These are phyloP conservation scores for Autographa pulchrina DNA, from an alignment of 2,888 invertebrate genomes.

Conservation along the genomic window DNA sequence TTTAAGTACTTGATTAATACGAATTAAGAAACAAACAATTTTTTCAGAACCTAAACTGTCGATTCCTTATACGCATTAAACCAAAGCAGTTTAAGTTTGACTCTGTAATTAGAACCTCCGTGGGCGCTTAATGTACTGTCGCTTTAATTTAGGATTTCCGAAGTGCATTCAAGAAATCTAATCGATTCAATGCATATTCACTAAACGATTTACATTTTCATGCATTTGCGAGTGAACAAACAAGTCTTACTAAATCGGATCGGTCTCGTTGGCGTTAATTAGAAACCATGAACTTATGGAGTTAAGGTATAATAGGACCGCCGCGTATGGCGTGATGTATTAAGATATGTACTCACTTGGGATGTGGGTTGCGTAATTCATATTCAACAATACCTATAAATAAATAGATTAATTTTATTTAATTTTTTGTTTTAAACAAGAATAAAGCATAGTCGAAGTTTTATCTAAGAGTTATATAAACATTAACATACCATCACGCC, in stretches of 20 bases:
- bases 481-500: too few species aligned
- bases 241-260: constrained; percentile 38
- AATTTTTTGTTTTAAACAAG: too few species aligned
- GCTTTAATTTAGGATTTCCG: constrained; percentile 51
- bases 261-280: constrained; percentile 36
- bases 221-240: constrained; percentile 37
- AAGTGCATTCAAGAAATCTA: constrained; percentile 50
- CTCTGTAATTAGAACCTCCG: constrained; percentile 12
- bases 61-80: background rate
- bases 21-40: background rate
- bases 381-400: background rate
- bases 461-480: too few species aligned
- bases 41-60: constrained; percentile 4
- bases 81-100: background rate
- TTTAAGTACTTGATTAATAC: background rate
- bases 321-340: constrained; percentile 9
- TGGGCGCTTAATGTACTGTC: constrained; percentile 42
- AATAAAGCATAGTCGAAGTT: too few species aligned
- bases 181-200: constrained; percentile 49
- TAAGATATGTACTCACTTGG: constrained; percentile 10
- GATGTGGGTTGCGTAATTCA: constrained; percentile 8
- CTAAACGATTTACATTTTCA: constrained; percentile 34
- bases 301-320: constrained; percentile 19
- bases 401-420: too few species aligned
- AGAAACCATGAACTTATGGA: constrained; percentile 37